phyloP scores from a whole-genome alignment of 23 tunicate genomes.

The Clavelina lepadiformis region DNA sequence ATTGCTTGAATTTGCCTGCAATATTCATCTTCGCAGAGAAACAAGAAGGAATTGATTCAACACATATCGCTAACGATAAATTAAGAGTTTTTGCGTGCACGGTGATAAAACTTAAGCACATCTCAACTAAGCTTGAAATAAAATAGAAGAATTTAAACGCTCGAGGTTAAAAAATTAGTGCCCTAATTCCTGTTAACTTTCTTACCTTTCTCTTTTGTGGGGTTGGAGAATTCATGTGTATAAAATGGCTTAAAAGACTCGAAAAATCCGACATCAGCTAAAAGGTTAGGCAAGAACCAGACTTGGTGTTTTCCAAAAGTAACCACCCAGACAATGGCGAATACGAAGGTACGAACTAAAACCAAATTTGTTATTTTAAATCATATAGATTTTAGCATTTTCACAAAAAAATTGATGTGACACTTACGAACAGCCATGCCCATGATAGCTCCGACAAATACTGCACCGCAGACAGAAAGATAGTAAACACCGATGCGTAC shows the following conservation, averaged over 20 bases:
- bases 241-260: conserved; percentile 94
- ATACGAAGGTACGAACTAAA: conserved; percentile 63
- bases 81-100: not conserved
- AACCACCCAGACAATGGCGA: conserved; percentile 55
- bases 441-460: conserved; percentile 63
- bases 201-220: conserved; percentile 10
- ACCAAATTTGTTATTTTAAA: not conserved
- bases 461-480: conserved; percentile 59
- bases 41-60: too few relatives aligned
- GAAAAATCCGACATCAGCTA: conserved; percentile 89
- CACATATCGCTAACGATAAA: not conserved
- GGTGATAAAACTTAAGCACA: not conserved
- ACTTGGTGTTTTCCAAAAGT: conserved; percentile 84
- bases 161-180: not conserved
- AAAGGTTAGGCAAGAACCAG: conserved; percentile 89
- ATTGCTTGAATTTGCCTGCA: too few relatives aligned
- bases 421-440: conserved; percentile 67
- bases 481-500: conserved; percentile 71
- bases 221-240: conserved; percentile 51
- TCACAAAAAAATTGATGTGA: not conserved
- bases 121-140: not conserved
- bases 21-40: too few relatives aligned
- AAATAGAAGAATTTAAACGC: not conserved
- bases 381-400: not conserved
- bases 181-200: not conserved